Evolutionary conservation across 2,888 invertebrate genomes (phyloP).

Genomic region (Trilocha varians): DNA sequence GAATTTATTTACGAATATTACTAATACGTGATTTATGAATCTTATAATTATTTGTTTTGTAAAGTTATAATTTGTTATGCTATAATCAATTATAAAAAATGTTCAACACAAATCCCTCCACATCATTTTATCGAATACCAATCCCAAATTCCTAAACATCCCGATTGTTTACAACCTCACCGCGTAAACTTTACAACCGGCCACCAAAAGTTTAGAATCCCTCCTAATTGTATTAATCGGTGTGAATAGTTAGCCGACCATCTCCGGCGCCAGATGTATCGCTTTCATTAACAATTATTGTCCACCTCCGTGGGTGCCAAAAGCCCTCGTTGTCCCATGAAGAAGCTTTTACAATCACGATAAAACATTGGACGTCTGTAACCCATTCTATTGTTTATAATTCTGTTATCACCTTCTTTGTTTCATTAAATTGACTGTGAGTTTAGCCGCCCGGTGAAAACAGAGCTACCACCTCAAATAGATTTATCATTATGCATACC

Average conservation of each 20-base stretch:
- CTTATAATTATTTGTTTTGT: no score
- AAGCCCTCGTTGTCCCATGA: slow-evolving; percentile 61
- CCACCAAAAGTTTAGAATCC: not conserved
- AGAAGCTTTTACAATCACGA: slow-evolving; percentile 51
- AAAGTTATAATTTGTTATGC: no score
- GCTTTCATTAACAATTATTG: slow-evolving; percentile 31
- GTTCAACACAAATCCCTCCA: not conserved
- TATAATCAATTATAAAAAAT: no score
- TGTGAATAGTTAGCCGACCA: slow-evolving; percentile 9
- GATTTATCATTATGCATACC: not conserved
- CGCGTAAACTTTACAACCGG: not conserved
- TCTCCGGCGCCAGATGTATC: slow-evolving; percentile 50
- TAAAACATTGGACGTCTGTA: slow-evolving; percentile 29
- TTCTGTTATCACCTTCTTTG: slow-evolving; percentile 58
- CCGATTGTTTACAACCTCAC: not conserved
- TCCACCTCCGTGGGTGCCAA: slow-evolving; percentile 56
- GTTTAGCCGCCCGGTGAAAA: slow-evolving; percentile 5
- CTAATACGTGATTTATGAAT: no score
- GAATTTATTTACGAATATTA: no score
- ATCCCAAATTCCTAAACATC: not conserved
- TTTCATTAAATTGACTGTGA: slow-evolving; percentile 20
- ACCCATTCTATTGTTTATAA: slow-evolving; percentile 20
- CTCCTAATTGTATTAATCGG: slow-evolving; percentile 20
- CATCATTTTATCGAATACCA: not conserved
- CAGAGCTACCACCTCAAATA: not conserved